Evolutionary conservation across 2,888 invertebrate species (phyloP).

Genomic region (Panopea generosa): DNA sequence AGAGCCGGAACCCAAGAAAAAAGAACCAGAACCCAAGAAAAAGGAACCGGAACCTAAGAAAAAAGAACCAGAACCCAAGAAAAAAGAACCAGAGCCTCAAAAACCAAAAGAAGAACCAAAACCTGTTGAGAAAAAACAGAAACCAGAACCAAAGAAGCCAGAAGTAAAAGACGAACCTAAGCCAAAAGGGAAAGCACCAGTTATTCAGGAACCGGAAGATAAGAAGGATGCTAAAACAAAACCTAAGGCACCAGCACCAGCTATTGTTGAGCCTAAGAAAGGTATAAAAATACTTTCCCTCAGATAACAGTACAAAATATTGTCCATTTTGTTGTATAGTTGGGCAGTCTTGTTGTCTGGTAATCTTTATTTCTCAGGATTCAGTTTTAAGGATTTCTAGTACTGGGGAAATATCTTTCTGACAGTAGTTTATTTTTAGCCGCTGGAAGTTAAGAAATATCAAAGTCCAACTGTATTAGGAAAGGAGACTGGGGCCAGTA

Average conservation of each 20-base stretch:
- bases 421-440: no score
- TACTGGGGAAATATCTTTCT: no score
- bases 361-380: no score
- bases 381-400: no score
- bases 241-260: constrained; percentile 53
- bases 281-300: neutral
- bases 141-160: constrained; percentile 31
- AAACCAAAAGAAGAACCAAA: constrained; percentile 52
- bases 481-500: no score
- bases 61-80: no score
- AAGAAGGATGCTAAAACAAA: constrained; percentile 31
- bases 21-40: constrained; percentile 43
- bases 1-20: constrained; percentile 18
- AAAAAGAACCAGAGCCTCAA: no score
- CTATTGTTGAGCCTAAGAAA: constrained; percentile 68
- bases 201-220: constrained; percentile 40
- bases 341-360: no score
- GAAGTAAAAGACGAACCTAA: constrained; percentile 45
- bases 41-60: constrained; percentile 10
- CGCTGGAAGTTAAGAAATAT: no score
- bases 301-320: no score
- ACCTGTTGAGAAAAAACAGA: constrained; percentile 26
- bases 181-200: constrained; percentile 28
- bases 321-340: no score
- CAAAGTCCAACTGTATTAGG: no score